Evolutionary conservation across 2,797 vertebrate species (phyloP).

Genomic region (Syngnathus rostellatus): DNA sequence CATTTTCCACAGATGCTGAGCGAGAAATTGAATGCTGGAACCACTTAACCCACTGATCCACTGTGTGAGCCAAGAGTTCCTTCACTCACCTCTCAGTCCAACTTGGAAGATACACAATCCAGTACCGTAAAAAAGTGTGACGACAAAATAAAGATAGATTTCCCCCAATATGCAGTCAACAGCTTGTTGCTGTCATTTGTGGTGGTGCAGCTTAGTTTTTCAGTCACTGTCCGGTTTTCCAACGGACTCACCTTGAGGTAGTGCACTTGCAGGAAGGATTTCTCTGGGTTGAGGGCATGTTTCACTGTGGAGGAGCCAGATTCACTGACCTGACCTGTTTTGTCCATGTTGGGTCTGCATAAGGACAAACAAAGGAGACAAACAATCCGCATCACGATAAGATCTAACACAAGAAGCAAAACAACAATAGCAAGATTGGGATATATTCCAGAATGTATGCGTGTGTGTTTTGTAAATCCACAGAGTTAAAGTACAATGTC

Average conservation of each 20-base stretch:
- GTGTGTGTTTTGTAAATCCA: not conserved
- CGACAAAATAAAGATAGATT: not conserved
- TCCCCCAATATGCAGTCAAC: not conserved
- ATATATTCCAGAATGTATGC: not conserved
- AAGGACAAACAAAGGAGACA: constrained; percentile 22
- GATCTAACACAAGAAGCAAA: constrained; percentile 5
- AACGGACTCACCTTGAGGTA: constrained; percentile 84
- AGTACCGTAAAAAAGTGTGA: too few species aligned
- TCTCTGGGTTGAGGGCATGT: constrained; percentile 89
- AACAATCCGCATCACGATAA: constrained; percentile 4
- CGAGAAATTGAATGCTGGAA: not conserved
- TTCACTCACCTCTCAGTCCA: not conserved
- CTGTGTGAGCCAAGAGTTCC: not conserved
- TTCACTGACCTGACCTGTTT: constrained; percentile 77
- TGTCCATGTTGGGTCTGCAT: constrained; percentile 84
- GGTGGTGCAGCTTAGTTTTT: not conserved
- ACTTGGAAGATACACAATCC: not conserved
- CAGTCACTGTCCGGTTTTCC: not conserved
- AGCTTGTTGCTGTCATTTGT: not conserved
- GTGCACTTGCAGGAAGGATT: constrained; percentile 93
- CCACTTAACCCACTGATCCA: not conserved
- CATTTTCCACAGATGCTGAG: not conserved
- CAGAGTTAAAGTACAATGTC: constrained; percentile 36
- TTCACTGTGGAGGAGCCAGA: constrained; percentile 85
- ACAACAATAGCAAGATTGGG: not conserved